Base-by-base conservation (phyloP, 37 sponge, comb jelly and placozoan genomes). In the Bolinopsis microptera region DNA sequence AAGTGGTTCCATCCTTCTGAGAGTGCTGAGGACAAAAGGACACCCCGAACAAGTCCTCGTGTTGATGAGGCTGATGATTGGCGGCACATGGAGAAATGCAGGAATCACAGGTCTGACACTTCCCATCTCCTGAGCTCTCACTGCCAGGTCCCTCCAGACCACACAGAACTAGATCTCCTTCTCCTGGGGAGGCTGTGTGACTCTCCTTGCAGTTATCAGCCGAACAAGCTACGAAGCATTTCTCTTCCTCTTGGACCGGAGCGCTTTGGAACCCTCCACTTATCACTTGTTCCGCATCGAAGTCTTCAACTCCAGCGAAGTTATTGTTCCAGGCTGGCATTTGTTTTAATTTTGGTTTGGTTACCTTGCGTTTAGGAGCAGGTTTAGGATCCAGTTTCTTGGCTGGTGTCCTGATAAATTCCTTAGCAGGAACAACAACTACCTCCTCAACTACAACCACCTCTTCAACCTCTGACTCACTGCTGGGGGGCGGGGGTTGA, bases 351-450 rank as follows among this genome's bases (percentile, higher is more conserved):
- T 48, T 48, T 18, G 61, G 5, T 13, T 48, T 48, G 5, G 5
- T 48, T 48, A 48, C 13, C 61, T 48, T 48, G 13, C 5, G 61
- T 48, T 48, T 48, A 8, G 75, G 75, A 8, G 13, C 5, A 30
- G 75, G 75, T 24, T 8, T 3, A 8, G 75, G 75, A 3, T 28
- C 75, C 31, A 72, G 31, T 28, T 72, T 72, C 26, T 72, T 72
- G 75, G 75, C 75, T 3, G 75, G 75, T 72, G 75, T 72, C 26
- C 18, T 72, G 26, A 72, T 72, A 28, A 72, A 72, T n/a, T 72
- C 3, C 26, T 28, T 72, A 3, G 31, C 75, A 23, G 31, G 75
- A 72, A 72, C 75, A 72, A 72, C 75, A 8, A 72, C 75, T n/a
- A 30, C 61, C 13, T 48, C 75, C 75, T 72, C 75, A n/a, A 72